These are phyloP conservation scores for Sericinus montela DNA, from an alignment of 2,888 invertebrate genomes.

Conservation along the genomic window DNA sequence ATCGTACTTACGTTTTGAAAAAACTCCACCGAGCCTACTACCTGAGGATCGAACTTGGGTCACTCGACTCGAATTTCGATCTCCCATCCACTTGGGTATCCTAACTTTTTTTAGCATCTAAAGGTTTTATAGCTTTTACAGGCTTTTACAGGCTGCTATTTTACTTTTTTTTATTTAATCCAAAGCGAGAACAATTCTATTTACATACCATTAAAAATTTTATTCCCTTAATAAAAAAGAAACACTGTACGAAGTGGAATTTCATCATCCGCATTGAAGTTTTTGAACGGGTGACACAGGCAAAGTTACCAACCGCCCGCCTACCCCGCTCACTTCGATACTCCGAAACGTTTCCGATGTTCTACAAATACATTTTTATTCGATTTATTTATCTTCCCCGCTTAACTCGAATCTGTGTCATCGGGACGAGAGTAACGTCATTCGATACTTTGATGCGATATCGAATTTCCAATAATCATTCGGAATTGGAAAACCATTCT, in stretches of 20 bases:
- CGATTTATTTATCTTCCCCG: constrained; percentile 39
- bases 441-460: constrained; percentile 16
- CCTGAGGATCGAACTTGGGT: no score
- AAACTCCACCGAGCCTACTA: no score
- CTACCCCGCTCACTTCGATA: constrained; percentile 28
- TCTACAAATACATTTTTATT: constrained; percentile 41
- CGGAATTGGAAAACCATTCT: background rate
- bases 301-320: constrained; percentile 50
- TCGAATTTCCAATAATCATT: constrained; percentile 15
- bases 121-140: no score
- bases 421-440: constrained; percentile 28
- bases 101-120: no score
- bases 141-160: no score
- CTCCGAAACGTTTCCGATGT: constrained; percentile 61
- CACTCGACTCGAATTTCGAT: no score
- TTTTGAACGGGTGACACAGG: constrained; percentile 41
- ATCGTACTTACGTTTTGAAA: no score
- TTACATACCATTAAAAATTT: no score
- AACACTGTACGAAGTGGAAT: constrained; percentile 8
- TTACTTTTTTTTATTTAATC: no score
- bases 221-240: background rate
- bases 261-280: constrained; percentile 26
- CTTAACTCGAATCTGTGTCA: constrained; percentile 39
- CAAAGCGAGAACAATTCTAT: no score
- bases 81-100: no score